Base-by-base conservation (phyloP, 2,113 vertebrate genomes). In the Heterotilapia buettikoferi region DNA sequence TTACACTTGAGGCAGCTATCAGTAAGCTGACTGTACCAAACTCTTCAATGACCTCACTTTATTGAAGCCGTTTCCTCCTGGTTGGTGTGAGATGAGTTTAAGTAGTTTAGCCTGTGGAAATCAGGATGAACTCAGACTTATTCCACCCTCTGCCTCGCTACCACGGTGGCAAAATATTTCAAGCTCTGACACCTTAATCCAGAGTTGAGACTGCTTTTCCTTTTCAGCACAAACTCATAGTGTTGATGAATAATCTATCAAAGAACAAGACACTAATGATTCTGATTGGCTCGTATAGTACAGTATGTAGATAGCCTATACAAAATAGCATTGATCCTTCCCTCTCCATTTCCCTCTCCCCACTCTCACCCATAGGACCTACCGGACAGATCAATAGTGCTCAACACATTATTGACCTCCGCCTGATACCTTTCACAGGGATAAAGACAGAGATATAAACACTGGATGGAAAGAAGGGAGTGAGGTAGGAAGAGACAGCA, bases 381-480 rank as follows among this genome's bases (percentile, higher is more conserved):
- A 82, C 84, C 79, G 90, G 88, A 90, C 91, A 88, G 91, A 95
- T 96, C 95, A 92, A 96, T 95, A 93, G 93, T 93, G 95, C 95
- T 96, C 95, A 95, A 95, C 95, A 95, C 92, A 95, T 95, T 96
- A 96, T 95, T 96, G 95, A 96, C 93, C 95, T 92, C 91, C 83
- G 92, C 92, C 93, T 92, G 93, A 94, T 95, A 94, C 93, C 95
- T 94, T 95, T 95, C 92, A 93, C 90, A 80, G 93, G 92, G 86
- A 94, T 92, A 93, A 95, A 95, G 91, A 95, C 92, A 91, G 89
- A 94, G 91, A 94, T 94, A 95, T 92, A 95, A 94, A 95, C 94
- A 95, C 80, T 80, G 90, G 92, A 92, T 80, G 93, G 84, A 93
- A 82, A 90, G 88, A 89, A 78, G 26, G 57, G 88, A 63, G 73